phyloP scores from a whole-genome alignment of 2,797 vertebrate genomes.

The Eleutherodactylus coqui region DNA sequence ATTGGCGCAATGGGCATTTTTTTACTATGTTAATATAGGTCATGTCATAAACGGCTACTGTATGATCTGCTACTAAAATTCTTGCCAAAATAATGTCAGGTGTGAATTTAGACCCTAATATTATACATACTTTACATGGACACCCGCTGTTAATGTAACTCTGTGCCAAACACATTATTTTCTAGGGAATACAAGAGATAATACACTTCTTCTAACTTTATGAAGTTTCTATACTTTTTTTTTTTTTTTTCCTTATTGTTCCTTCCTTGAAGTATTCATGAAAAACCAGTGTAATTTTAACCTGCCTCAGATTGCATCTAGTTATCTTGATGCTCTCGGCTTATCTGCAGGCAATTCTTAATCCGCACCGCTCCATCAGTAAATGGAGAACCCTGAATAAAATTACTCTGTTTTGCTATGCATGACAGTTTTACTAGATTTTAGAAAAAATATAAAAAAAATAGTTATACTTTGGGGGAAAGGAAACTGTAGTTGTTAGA shows the following conservation, averaged over 20 bases:
- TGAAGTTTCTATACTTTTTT: neutral
- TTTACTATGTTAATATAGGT: too few relatives aligned
- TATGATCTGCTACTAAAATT: neutral
- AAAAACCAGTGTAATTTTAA: slow-evolving; percentile 13
- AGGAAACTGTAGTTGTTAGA: neutral
- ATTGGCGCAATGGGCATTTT: neutral
- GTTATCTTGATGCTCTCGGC: slow-evolving; percentile 33
- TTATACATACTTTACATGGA: neutral
- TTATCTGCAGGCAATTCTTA: slow-evolving; percentile 20
- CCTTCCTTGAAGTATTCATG: slow-evolving; percentile 33
- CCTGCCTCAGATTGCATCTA: slow-evolving; percentile 41
- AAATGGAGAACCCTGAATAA: slow-evolving; percentile 28
- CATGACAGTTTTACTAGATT: neutral
- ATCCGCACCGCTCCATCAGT: neutral
- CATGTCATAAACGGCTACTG: too few relatives aligned
- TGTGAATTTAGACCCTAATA: neutral
- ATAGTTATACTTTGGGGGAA: neutral
- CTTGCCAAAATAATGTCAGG: neutral
- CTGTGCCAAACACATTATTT: neutral
- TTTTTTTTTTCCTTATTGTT: neutral
- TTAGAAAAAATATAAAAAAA: neutral
- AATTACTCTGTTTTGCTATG: neutral
- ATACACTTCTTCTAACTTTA: neutral
- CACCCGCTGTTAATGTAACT: neutral
- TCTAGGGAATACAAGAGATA: neutral